A percentile compares a stretch with the other conserved stretches of the same genome.
Conservation (phyloP, 2,888 invertebrate genomes). For the Cantharis lateralis region DNA sequence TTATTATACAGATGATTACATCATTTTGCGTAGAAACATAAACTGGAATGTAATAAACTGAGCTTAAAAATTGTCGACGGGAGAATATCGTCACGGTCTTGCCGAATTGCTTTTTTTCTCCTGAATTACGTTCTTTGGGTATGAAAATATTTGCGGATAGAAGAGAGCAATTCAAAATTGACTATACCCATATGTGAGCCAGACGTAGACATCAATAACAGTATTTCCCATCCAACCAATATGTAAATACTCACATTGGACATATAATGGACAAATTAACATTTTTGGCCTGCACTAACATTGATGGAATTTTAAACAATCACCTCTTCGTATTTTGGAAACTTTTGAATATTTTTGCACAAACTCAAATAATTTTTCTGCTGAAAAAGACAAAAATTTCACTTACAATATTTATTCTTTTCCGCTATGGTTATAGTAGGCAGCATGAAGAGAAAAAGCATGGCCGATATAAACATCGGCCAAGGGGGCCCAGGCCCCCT, state of each 20-base stretch:
- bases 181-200: background rate
- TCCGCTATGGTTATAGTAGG: constrained; percentile 44
- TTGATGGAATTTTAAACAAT: too few species aligned
- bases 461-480: constrained; percentile 39
- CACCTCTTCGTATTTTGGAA: background rate
- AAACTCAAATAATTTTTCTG: too few species aligned
- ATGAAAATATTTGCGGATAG: constrained; percentile 6
- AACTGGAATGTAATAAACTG: constrained; percentile 3
- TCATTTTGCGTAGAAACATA: constrained; percentile 3
- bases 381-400: background rate
- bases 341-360: background rate
- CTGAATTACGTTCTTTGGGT: constrained; percentile 1
- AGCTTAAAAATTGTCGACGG: constrained; percentile 8
- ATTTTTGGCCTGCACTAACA: background rate
- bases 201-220: background rate
- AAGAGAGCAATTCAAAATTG: background rate
- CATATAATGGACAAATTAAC: background rate
- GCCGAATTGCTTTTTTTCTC: constrained; percentile 11
- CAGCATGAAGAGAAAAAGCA: constrained; percentile 41
- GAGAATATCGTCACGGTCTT: constrained; percentile 3
- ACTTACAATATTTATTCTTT: constrained; percentile 54
- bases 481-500: constrained; percentile 50
- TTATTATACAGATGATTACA: background rate
- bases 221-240: background rate
- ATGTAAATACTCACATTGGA: background rate